phyloP scores from a whole-genome alignment of 2,888 invertebrate genomes.

The Balanococcus diminutus region DNA sequence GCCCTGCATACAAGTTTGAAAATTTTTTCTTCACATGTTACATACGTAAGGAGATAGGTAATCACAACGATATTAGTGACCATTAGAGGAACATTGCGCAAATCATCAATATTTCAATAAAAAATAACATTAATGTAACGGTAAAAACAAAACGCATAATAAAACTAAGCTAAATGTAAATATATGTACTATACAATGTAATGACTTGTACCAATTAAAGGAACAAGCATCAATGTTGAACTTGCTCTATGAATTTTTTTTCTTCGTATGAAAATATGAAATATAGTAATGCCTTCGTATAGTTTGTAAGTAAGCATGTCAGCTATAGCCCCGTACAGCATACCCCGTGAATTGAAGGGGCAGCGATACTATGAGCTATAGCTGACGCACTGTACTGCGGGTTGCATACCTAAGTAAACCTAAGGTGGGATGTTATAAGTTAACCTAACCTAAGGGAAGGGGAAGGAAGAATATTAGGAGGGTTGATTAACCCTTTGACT shows the following conservation, averaged over 20 bases:
- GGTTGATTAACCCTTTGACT: too few species aligned
- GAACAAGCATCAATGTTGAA: neutral
- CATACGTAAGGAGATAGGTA: neutral
- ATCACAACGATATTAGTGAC: too few species aligned
- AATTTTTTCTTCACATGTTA: neutral
- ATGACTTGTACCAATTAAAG: slow-evolving; percentile 18
- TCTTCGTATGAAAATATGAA: neutral
- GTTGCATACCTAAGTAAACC: too few species aligned
- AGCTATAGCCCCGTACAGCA: too few species aligned
- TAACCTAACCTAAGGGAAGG: too few species aligned
- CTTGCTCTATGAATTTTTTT: neutral
- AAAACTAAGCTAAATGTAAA: neutral
- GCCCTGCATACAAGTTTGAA: neutral
- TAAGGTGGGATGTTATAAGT: too few species aligned
- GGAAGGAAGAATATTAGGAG: too few species aligned
- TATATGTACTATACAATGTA: neutral
- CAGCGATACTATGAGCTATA: too few species aligned
- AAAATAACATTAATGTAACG: neutral
- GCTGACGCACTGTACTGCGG: too few species aligned
- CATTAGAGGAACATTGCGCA: neutral
- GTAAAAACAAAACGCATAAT: neutral
- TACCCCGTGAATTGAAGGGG: too few species aligned
- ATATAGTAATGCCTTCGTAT: neutral
- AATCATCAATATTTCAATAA: neutral
- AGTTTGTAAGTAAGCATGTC: too few species aligned